Conservation (phyloP, 2,888 invertebrate species). For the Agrilus mali region DNA sequence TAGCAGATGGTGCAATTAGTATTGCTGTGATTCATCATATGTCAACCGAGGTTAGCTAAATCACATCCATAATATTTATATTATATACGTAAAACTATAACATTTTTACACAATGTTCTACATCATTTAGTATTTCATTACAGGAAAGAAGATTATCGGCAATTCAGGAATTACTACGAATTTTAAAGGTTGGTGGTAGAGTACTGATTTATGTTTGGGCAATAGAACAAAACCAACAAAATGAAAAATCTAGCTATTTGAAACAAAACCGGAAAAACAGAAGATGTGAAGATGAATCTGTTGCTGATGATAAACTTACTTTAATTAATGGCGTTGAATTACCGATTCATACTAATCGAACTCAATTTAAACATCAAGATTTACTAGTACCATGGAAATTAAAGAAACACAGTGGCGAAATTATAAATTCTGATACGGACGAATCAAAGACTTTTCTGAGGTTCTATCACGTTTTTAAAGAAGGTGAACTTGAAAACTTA, state of each 20-base stretch:
- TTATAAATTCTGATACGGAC: slow-evolving; percentile 24
- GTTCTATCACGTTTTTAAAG: slow-evolving; percentile 89
- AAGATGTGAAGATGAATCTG: slow-evolving; percentile 25
- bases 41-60: slow-evolving; percentile 49
- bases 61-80: slow-evolving; percentile 1
- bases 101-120: neutral
- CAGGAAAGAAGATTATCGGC: slow-evolving; percentile 63
- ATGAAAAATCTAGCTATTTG: slow-evolving; percentile 55
- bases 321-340: slow-evolving; percentile 31
- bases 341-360: slow-evolving; percentile 82
- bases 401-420: slow-evolving; percentile 35
- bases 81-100: neutral
- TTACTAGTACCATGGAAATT: slow-evolving; percentile 93
- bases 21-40: slow-evolving; percentile 97
- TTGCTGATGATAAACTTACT: slow-evolving; percentile 17
- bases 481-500: slow-evolving; percentile 62
- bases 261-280: slow-evolving; percentile 45
- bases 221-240: slow-evolving; percentile 64
- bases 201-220: slow-evolving; percentile 96
- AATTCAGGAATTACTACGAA: slow-evolving; percentile 59
- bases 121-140: slow-evolving; percentile 4
- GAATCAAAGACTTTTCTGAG: slow-evolving; percentile 51
- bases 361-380: slow-evolving; percentile 81
- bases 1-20: slow-evolving; percentile 75
- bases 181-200: slow-evolving; percentile 59